These are phyloP conservation scores for Drosophila auraria DNA, from an alignment of 1,140 invertebrate species.

Conservation along the genomic window DNA sequence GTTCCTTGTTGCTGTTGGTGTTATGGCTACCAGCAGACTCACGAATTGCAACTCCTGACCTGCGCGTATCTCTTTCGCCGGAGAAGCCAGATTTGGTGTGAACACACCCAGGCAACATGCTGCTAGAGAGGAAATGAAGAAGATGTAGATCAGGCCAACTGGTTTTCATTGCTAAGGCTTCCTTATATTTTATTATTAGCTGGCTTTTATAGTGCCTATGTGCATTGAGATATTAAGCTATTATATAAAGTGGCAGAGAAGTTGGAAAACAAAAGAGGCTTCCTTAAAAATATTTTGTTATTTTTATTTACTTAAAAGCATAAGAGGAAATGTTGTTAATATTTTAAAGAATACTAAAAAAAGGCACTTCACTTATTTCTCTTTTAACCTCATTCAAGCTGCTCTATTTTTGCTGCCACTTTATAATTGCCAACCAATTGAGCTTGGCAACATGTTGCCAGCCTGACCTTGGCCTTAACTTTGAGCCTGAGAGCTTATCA, in stretches of 20 bases:
- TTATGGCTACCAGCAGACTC: slow-evolving; percentile 46
- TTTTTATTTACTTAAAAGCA: no score
- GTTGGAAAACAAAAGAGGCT: no score
- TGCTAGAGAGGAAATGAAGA: slow-evolving; percentile 16
- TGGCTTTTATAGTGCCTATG: not conserved
- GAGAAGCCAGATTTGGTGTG: slow-evolving; percentile 13
- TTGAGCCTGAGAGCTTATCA: slow-evolving; percentile 34
- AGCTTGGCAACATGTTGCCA: slow-evolving; percentile 43
- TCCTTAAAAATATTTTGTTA: no score
- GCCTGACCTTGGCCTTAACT: slow-evolving; percentile 64
- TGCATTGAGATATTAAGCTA: not conserved
- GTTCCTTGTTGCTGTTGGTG: slow-evolving; percentile 21
- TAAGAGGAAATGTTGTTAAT: no score
- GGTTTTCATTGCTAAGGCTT: slow-evolving; percentile 12
- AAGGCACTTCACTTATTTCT: no score
- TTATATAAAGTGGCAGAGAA: no score
- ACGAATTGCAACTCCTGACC: slow-evolving; percentile 68
- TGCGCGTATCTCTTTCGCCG: slow-evolving; percentile 4
- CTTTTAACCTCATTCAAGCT: no score
- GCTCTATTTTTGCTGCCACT: not conserved
- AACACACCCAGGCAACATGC: slow-evolving; percentile 41
- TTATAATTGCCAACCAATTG: slow-evolving; percentile 8
- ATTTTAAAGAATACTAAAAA: no score
- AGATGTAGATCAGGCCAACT: slow-evolving; percentile 30
- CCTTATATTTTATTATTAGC: not conserved